These are phyloP conservation scores for Hipposideros larvatus DNA, from an alignment of 2,797 vertebrate species.

Conservation along the genomic window DNA sequence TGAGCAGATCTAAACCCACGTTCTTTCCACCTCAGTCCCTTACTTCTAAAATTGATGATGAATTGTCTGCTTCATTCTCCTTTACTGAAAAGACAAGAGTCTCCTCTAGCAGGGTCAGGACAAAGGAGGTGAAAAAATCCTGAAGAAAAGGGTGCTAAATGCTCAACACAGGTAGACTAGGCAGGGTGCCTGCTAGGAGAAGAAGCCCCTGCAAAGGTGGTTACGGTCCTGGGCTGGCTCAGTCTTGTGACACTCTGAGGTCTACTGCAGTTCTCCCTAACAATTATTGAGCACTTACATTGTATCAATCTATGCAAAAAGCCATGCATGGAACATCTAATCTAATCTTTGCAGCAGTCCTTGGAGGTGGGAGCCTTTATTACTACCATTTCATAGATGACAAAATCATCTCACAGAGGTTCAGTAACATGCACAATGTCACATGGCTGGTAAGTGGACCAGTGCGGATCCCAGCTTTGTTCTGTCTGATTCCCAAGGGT, in stretches of 20 bases:
- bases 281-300: neutral
- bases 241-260: neutral
- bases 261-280: neutral
- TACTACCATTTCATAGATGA: neutral
- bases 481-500: neutral
- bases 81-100: neutral
- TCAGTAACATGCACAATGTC: neutral
- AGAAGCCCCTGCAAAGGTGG: neutral
- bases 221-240: neutral
- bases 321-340: neutral
- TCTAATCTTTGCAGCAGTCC: neutral
- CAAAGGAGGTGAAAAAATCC: neutral
- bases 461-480: neutral
- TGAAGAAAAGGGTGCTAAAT: neutral
- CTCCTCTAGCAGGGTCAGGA: neutral
- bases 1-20: neutral
- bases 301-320: neutral
- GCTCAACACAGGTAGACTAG: neutral
- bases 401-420: neutral
- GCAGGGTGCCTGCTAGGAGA: neutral
- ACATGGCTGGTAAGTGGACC: neutral
- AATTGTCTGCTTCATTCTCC: neutral
- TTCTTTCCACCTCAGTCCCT: neutral
- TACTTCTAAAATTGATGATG: neutral
- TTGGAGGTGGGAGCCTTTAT: neutral